phyloP scores from a whole-genome alignment of 2,113 vertebrate species.

The Saccopteryx leptura region DNA sequence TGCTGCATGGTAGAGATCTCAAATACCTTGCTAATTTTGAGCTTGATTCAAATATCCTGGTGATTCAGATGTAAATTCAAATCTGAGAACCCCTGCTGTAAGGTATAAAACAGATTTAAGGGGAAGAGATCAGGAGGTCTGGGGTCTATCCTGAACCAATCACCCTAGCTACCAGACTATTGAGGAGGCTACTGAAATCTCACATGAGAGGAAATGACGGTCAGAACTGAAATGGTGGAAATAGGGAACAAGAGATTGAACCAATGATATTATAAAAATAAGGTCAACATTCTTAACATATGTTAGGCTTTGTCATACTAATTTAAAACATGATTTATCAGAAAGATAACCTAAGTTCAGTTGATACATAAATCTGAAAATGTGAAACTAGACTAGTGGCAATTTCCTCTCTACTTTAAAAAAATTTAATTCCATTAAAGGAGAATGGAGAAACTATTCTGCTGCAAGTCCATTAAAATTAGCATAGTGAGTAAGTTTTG shows the following conservation, averaged over 20 bases:
- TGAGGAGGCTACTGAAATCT: background rate
- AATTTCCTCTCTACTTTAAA: slow-evolving; percentile 26
- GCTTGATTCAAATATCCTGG: background rate
- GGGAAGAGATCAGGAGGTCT: background rate
- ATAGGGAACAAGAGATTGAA: background rate
- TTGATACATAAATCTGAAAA: background rate
- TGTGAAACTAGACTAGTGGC: background rate
- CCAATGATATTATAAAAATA: background rate
- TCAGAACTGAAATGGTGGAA: background rate
- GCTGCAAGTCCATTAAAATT: background rate
- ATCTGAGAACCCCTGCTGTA: background rate
- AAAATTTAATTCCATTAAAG: slow-evolving; percentile 42
- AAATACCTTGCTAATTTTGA: background rate
- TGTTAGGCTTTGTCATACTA: slow-evolving; percentile 27
- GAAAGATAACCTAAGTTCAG: slow-evolving; percentile 19
- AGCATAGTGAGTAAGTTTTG: slow-evolving; percentile 24
- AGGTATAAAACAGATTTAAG: background rate
- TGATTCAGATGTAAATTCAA: background rate
- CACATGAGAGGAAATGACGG: background rate
- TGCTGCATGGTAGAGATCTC: background rate
- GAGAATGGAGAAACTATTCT: background rate
- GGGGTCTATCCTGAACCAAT: background rate
- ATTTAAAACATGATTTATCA: slow-evolving; percentile 21
- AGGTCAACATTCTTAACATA: background rate
- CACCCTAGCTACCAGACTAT: background rate